Conservation (phyloP, 2,113 vertebrate species). For the Notothenia rossii region DNA sequence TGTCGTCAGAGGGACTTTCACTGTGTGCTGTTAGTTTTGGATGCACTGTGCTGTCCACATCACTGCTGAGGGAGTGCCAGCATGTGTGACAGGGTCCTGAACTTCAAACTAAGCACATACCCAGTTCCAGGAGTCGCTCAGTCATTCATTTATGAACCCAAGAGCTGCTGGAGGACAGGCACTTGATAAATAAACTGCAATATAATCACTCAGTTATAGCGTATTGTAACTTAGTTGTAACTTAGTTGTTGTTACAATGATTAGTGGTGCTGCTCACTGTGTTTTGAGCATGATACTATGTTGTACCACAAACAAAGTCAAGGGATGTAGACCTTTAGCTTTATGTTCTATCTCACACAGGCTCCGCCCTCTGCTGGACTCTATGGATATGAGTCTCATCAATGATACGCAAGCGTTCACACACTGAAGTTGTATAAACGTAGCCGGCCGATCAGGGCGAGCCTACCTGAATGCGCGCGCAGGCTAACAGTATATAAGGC, state of each 20-base stretch:
- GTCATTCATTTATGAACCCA: no score
- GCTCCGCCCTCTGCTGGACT: no score
- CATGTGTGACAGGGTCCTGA: background rate
- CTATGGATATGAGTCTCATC: no score
- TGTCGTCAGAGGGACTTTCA: slow-evolving; percentile 18
- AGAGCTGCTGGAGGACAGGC: background rate
- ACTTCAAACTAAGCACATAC: slow-evolving; percentile 14
- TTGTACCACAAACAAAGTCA: background rate
- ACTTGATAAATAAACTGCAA: background rate
- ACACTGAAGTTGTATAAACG: no score
- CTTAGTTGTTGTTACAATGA: background rate
- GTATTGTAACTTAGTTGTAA: background rate
- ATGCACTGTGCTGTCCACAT: slow-evolving; percentile 26
- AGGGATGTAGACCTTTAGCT: background rate
- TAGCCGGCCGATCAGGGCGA: no score
- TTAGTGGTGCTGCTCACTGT: background rate
- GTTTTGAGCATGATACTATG: background rate
- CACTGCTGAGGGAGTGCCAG: slow-evolving; percentile 18
- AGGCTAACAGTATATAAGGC: no score
- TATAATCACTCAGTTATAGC: background rate
- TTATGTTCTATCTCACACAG: background rate
- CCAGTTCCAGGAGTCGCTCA: background rate
- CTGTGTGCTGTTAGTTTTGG: slow-evolving; percentile 40
- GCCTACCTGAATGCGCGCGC: no score
- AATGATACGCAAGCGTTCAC: no score